A percentile compares a stretch with the other conserved stretches of the same genome.
Conservation (phyloP, 2,888 invertebrate species). For the Pemphredon lugubris region DNA sequence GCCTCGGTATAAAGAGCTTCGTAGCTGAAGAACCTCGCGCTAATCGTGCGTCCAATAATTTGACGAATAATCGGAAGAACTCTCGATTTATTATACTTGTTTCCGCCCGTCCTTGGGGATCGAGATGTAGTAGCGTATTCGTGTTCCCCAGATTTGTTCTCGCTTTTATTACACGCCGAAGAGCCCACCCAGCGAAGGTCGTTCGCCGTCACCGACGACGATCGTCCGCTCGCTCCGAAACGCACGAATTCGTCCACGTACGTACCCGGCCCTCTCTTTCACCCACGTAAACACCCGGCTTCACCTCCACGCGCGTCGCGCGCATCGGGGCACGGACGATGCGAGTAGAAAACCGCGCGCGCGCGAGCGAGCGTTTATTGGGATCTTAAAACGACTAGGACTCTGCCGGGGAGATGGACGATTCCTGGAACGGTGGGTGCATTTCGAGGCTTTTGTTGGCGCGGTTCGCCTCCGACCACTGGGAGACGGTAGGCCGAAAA, state of each 20-base stretch:
- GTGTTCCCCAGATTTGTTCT: constrained; percentile 45
- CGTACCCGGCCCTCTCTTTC: constrained; percentile 35
- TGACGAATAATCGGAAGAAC: neutral
- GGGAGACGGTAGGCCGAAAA: constrained; percentile 33
- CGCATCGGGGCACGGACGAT: constrained; percentile 23
- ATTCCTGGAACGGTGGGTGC: constrained; percentile 64
- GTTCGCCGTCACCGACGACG: constrained; percentile 12
- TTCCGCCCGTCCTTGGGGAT: constrained; percentile 34
- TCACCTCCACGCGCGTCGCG: constrained; percentile 19
- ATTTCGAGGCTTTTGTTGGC: constrained; percentile 62
- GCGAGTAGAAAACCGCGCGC: too few species aligned
- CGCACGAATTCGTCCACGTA: neutral
- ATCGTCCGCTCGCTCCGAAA: constrained; percentile 8
- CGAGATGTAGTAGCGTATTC: too few species aligned
- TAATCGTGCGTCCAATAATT: neutral
- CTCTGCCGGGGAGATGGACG: constrained; percentile 54
- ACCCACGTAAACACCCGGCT: constrained; percentile 49
- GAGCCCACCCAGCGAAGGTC: constrained; percentile 43
- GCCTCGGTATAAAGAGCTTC: too few species aligned
- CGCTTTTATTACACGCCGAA: constrained; percentile 53
- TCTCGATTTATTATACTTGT: neutral
- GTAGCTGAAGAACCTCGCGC: too few species aligned
- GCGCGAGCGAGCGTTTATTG: constrained; percentile 38
- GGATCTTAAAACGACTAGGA: constrained; percentile 55
- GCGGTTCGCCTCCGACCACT: constrained; percentile 36